Evolutionary conservation across 1,140 invertebrate genomes (phyloP), one percentile per base, ranked within the genome.

Genomic region (Cydia amplana): DNA sequence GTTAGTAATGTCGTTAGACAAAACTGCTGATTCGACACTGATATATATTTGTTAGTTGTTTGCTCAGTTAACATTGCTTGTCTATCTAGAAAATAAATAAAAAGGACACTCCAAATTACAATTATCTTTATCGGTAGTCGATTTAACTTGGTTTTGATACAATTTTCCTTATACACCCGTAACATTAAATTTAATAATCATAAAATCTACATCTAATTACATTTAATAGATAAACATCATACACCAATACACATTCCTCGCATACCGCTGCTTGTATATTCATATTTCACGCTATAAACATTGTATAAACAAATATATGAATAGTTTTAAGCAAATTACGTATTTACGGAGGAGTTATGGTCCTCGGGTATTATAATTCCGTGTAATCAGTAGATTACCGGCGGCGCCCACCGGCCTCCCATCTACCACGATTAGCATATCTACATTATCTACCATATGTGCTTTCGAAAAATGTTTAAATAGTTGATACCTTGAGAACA

Each of bases 341-440:
- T 84, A 84, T 86, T 86, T 87, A 84, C 82, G 77, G 75, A 82
- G 82, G 84, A 85, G 82, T 82, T 85, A 87, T 85, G 80, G 80
- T 76, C 76, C 76, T 70, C 75, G 74, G 72, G 82, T 70, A 36
- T 85, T 82, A 86, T 89, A 87, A 85, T 85, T 74, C 82, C 75
- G 83, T 85, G 87, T 90, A 90, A 91, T 89, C 87, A 79, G 78
- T 77, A 83, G 86, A 87, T 90, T 87, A 87, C 80, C 82, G 75
- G 75, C 83, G 87, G 75, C 83, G 87, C 85, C 86, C 86, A 85
- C 85, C 78, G 78, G 79, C 79, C 80, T 84, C 85, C 83, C 85
- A 86, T 84, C 75, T 82, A 81, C n/a, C 51, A 16, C 51, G 51
- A 7, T 55, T 18, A 18, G n/a, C n/a, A 55, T 49, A 49, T 16